Evolutionary conservation across 2,888 invertebrate species (phyloP).

Genomic region (Drosophila anomelani): DNA sequence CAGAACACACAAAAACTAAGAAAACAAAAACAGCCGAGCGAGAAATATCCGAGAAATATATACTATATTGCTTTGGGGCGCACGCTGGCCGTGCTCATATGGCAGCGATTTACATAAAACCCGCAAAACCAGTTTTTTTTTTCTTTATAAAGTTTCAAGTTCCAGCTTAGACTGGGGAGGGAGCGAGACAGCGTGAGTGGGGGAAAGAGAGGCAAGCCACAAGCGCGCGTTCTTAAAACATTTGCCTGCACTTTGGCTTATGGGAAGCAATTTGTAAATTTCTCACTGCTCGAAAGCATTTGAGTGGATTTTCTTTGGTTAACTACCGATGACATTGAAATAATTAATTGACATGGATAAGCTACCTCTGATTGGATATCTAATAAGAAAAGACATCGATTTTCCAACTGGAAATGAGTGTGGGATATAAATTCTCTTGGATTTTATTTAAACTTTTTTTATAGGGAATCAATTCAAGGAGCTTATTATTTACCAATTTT

Average conservation of each 20-base stretch:
- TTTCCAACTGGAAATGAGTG: background rate
- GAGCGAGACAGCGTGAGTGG: constrained; percentile 7
- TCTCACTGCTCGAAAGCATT: constrained; percentile 22
- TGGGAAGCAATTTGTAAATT: constrained; percentile 40
- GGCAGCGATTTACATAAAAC: constrained; percentile 82
- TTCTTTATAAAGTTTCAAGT: constrained; percentile 53
- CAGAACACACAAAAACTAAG: constrained; percentile 28
- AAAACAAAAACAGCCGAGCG: constrained; percentile 43
- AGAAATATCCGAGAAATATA: constrained; percentile 54
- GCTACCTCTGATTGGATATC: constrained; percentile 8
- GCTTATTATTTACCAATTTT: background rate
- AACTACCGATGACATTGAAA: constrained; percentile 35
- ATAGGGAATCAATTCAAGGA: background rate
- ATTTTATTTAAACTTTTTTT: background rate
- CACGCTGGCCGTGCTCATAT: constrained; percentile 65
- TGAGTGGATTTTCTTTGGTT: constrained; percentile 20
- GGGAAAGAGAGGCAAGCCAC: constrained; percentile 10
- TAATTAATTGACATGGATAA: constrained; percentile 19
- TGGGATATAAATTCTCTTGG: background rate
- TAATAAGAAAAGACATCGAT: constrained; percentile 4
- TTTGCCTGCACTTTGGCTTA: constrained; percentile 45
- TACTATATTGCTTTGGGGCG: constrained; percentile 47
- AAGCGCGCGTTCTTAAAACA: constrained; percentile 39
- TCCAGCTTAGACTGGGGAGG: constrained; percentile 49
- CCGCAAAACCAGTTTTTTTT: constrained; percentile 80